Evolutionary conservation across 2,113 vertebrate genomes (phyloP).

Genomic region (Corythoichthys haematopterus): DNA sequence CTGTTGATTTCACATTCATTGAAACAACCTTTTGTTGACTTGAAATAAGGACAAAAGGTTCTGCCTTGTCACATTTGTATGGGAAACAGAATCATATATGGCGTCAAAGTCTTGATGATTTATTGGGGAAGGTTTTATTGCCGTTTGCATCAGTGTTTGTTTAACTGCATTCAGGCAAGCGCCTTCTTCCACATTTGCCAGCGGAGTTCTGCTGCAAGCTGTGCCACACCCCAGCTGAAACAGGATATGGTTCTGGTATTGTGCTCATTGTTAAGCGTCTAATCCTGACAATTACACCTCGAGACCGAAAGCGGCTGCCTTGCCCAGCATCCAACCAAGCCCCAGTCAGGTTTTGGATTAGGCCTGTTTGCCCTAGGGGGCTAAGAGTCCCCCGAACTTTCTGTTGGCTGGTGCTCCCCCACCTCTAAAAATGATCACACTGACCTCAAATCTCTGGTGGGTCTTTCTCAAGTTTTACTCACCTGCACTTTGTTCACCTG

Average conservation of each 20-base stretch:
- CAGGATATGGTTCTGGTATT: conserved; percentile 60
- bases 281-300: conserved; percentile 68
- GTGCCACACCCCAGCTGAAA: conserved; percentile 61
- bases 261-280: conserved; percentile 66
- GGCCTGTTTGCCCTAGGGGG: conserved; percentile 31
- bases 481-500: conserved; percentile 60
- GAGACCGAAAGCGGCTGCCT: conserved; percentile 56
- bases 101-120: neutral
- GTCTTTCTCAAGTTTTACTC: conserved; percentile 52
- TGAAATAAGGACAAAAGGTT: neutral
- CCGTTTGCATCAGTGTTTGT: conserved; percentile 19
- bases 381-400: conserved; percentile 16
- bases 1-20: neutral
- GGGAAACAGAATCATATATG: neutral
- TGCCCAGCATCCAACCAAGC: conserved; percentile 43
- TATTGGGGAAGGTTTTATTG: neutral
- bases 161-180: conserved; percentile 20
- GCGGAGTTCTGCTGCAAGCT: conserved; percentile 30
- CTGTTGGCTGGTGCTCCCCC: conserved; percentile 14
- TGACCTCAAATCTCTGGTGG: conserved; percentile 34
- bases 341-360: conserved; percentile 35
- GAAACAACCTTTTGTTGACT: conserved; percentile 1
- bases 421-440: conserved; percentile 14
- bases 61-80: neutral
- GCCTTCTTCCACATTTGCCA: conserved; percentile 39